Evolutionary conservation across 2,797 vertebrate species (phyloP), one percentile per base, ranked within the genome.

Genomic region (Enteromius mattozi): DNA sequence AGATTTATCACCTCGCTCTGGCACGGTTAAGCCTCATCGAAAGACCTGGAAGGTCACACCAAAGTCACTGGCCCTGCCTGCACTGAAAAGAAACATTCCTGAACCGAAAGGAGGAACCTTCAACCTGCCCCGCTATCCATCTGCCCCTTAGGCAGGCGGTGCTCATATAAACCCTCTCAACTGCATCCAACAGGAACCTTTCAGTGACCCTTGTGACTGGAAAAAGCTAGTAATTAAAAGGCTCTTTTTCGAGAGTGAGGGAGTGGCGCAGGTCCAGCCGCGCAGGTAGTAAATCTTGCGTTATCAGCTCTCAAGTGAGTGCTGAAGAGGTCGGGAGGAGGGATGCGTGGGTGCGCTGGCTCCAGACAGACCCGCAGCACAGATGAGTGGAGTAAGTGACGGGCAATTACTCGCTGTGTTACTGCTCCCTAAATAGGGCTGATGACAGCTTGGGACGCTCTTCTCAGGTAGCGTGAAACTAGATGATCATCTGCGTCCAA

Each of bases 181-280:
- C 94, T 90, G 71, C 87, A 82, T 87, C 91, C 89, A 92, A 86
- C 82, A 93, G 84, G 92, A 92, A 93, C 90, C 90, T 95, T 93
- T 94, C 91, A 90, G 88, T 92, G 92, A 92, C 91, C 91, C 89
- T 91, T 87, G 82, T 90, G 86, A 92, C 91, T 92, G 83, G 94
- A 94, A 84, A 80, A 92, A 92, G 91, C 90, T 91, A 93, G 91
- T 94, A 95, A 95, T 94, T 95, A 95, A 94, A 93, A 87, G 85
- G 87, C 59, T 81, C 86, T 91, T 89, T 80, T 86, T 86, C 83
- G 86, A 85, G 88, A 86, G 88, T 89, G 84, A 80, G 33, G 92
- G 88, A 81, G 84, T 87, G 88, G 85, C 89, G 75, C 66, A 85
- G 79, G 69, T 84, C 82, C 88, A 91, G 87, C 88, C 90, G 84